Evolutionary conservation across 2,888 invertebrate species (phyloP).

Genomic region (Acrobeloides nanus): DNA sequence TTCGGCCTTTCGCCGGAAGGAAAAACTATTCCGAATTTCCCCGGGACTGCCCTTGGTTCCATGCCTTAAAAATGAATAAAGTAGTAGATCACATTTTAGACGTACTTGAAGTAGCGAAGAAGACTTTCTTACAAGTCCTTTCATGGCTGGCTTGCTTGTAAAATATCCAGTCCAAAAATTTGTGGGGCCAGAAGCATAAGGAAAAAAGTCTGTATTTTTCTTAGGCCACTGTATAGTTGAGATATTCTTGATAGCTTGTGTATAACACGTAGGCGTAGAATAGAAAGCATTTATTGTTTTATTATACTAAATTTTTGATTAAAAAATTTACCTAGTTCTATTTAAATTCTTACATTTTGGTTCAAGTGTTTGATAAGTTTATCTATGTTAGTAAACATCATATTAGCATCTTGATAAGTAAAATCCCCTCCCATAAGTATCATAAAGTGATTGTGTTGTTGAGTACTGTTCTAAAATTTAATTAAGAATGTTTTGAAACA

Average conservation of each 20-base stretch:
- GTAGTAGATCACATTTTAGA: no score
- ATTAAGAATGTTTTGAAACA: no score
- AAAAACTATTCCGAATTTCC: no score
- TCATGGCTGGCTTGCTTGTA: slow-evolving; percentile 58
- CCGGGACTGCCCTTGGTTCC: no score
- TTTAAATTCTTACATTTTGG: slow-evolving; percentile 54
- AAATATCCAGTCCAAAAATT: slow-evolving; percentile 84
- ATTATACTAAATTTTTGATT: no score
- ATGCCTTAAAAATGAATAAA: no score
- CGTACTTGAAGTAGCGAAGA: slow-evolving; percentile 57
- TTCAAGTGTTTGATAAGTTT: slow-evolving; percentile 72
- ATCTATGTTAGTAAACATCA: slow-evolving; percentile 77
- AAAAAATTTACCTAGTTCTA: no score
- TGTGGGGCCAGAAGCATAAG: slow-evolving; percentile 74
- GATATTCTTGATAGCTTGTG: slow-evolving; percentile 50
- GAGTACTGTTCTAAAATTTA: slow-evolving; percentile 61
- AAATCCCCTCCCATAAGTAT: slow-evolving; percentile 89
- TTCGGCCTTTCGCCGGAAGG: no score
- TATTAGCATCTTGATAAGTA: slow-evolving; percentile 72
- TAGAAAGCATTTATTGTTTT: slow-evolving; percentile 64
- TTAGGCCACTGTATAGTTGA: slow-evolving; percentile 62
- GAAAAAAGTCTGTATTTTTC: slow-evolving; percentile 82
- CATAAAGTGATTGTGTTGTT: slow-evolving; percentile 67
- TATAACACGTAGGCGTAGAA: slow-evolving; percentile 61
- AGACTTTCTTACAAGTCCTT: slow-evolving; percentile 55